Conservation (phyloP, 2,888 invertebrate genomes). For the Caradrina clavipalpis region DNA sequence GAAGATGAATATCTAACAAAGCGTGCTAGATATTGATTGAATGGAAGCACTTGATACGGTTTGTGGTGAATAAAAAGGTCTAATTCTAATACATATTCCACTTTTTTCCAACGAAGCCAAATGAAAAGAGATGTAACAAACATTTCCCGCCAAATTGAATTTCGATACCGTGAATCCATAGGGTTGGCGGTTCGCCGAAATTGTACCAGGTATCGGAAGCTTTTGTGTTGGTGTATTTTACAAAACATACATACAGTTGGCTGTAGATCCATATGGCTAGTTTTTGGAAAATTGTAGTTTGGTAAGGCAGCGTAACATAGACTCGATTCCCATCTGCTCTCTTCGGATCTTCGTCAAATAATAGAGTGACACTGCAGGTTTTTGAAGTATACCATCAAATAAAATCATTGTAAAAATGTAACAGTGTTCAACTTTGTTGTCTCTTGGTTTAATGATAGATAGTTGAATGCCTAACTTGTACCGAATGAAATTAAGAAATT, state of each 20-base stretch:
- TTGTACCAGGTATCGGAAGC: background rate
- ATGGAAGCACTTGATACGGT: conserved; percentile 38
- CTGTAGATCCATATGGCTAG: no score
- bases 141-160: conserved; percentile 61
- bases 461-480: no score
- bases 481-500: no score
- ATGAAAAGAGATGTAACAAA: conserved; percentile 58
- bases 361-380: no score
- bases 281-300: no score
- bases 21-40: conserved; percentile 55
- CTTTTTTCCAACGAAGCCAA: conserved; percentile 45
- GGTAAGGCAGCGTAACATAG: no score
- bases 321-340: no score
- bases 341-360: no score
- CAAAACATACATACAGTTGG: background rate
- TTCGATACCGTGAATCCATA: conserved; percentile 43
- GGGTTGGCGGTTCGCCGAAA: conserved; percentile 43
- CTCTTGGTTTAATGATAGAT: no score
- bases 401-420: no score
- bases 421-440: no score
- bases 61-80: conserved; percentile 60
- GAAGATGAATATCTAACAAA: conserved; percentile 46
- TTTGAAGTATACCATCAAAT: no score
- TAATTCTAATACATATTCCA: conserved; percentile 60
- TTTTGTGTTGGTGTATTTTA: background rate